These are phyloP conservation scores for Drosophila pruinosa DNA, from an alignment of 1,140 invertebrate genomes.

Conservation along the genomic window DNA sequence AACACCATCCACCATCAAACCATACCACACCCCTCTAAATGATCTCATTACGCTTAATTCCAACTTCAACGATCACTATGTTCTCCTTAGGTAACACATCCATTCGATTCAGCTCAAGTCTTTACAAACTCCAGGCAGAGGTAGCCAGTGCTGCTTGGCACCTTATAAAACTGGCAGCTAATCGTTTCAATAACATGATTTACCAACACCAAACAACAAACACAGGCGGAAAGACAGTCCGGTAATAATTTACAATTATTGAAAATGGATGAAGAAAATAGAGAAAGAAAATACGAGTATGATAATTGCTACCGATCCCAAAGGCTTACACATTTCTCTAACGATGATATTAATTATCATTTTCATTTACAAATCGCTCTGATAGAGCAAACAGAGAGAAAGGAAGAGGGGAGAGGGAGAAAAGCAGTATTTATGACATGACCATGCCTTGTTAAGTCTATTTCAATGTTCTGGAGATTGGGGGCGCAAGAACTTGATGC, in stretches of 20 bases:
- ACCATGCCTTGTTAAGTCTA: constrained; percentile 46
- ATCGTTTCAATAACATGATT: constrained; percentile 78
- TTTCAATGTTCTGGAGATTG: not conserved
- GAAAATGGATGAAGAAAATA: constrained; percentile 45
- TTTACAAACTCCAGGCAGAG: not conserved
- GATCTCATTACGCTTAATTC: constrained; percentile 11
- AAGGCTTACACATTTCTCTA: constrained; percentile 37
- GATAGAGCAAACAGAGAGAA: constrained; percentile 5
- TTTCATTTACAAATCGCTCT: constrained; percentile 66
- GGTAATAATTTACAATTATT: constrained; percentile 78
- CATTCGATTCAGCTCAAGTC: not conserved
- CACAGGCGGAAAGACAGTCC: constrained; percentile 21
- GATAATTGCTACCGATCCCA: constrained; percentile 71
- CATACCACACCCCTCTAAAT: not conserved
- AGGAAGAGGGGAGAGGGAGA: not conserved
- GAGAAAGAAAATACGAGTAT: constrained; percentile 60
- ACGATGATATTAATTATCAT: constrained; percentile 81
- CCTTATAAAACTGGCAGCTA: constrained; percentile 73
- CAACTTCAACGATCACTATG: not conserved
- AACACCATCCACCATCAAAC: not conserved
- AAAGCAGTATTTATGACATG: constrained; percentile 69
- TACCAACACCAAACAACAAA: constrained; percentile 60
- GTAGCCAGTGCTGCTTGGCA: constrained; percentile 34
- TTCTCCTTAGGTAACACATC: not conserved
- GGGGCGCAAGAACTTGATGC: constrained; percentile 36